phyloP scores from a whole-genome alignment of 2,797 vertebrate genomes.

The Crocidura indochinensis region DNA sequence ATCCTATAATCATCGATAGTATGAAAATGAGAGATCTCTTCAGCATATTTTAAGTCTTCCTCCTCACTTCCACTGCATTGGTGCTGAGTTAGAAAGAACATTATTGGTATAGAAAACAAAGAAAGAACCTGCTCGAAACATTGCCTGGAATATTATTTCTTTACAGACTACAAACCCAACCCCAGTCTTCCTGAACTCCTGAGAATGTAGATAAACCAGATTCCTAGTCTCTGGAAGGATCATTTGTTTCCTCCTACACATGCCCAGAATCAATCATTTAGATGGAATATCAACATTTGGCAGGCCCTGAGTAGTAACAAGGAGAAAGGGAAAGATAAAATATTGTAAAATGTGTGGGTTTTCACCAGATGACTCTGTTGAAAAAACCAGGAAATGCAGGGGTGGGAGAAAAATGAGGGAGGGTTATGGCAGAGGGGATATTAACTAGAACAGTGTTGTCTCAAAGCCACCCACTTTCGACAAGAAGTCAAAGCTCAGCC shows the following conservation, averaged over 20 bases:
- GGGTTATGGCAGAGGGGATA: no score
- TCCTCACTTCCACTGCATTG: no score
- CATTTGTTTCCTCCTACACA: not conserved
- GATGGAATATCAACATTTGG: slow-evolving; percentile 8
- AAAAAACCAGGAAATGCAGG: slow-evolving; percentile 57
- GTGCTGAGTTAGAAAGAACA: not conserved
- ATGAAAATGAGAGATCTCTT: not conserved
- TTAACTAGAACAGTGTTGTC: slow-evolving; percentile 7
- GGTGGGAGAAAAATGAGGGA: not conserved
- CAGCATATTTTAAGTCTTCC: not conserved
- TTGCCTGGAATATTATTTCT: not conserved
- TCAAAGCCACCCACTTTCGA: not conserved
- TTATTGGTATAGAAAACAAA: not conserved
- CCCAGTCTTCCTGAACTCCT: not conserved
- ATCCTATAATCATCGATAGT: not conserved
- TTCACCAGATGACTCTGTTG: slow-evolving; percentile 53
- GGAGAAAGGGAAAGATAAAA: slow-evolving; percentile 46
- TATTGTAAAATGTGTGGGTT: slow-evolving; percentile 43
- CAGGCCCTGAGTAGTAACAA: not conserved
- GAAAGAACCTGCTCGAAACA: not conserved
- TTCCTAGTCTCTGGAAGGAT: not conserved
- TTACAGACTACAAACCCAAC: not conserved
- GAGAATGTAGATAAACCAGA: not conserved
- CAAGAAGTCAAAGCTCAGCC: not conserved
- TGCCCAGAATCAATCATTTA: not conserved